Evolutionary conservation across 2,113 vertebrate species (phyloP).

Genomic region (Dryoscopus gambensis): DNA sequence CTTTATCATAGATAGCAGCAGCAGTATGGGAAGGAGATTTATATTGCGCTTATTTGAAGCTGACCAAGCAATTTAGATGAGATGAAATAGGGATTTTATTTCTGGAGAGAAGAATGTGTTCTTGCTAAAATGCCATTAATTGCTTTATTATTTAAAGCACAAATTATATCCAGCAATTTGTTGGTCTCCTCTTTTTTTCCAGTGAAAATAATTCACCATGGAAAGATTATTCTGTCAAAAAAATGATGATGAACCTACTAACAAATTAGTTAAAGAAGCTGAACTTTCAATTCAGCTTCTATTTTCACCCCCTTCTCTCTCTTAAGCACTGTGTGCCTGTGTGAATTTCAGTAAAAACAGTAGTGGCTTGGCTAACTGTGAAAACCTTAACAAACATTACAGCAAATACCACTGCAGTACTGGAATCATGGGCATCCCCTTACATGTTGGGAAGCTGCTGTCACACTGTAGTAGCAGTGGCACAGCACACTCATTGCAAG

Average conservation of each 20-base stretch:
- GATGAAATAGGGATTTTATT: slow-evolving; percentile 72
- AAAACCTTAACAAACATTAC: background rate
- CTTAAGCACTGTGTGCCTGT: background rate
- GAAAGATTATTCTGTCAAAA: slow-evolving; percentile 59
- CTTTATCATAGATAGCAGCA: slow-evolving; percentile 64
- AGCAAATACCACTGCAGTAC: background rate
- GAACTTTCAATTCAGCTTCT: slow-evolving; percentile 30
- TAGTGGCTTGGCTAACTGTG: background rate
- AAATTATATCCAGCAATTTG: slow-evolving; percentile 71
- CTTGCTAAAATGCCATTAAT: slow-evolving; percentile 72
- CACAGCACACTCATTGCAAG: background rate
- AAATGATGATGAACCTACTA: slow-evolving; percentile 37
- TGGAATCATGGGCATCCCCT: background rate
- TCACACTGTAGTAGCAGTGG: background rate
- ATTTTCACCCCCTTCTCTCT: background rate
- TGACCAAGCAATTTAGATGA: slow-evolving; percentile 75
- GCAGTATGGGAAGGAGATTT: slow-evolving; percentile 69
- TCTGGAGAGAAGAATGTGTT: slow-evolving; percentile 66
- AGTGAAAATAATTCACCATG: slow-evolving; percentile 51
- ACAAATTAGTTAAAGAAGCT: slow-evolving; percentile 47
- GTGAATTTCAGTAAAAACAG: background rate
- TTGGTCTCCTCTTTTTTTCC: slow-evolving; percentile 37
- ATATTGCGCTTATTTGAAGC: slow-evolving; percentile 64
- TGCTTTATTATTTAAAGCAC: slow-evolving; percentile 73
- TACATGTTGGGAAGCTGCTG: background rate